Base-by-base conservation (phyloP, 2,797 vertebrate species). In the Cuculus canorus region DNA sequence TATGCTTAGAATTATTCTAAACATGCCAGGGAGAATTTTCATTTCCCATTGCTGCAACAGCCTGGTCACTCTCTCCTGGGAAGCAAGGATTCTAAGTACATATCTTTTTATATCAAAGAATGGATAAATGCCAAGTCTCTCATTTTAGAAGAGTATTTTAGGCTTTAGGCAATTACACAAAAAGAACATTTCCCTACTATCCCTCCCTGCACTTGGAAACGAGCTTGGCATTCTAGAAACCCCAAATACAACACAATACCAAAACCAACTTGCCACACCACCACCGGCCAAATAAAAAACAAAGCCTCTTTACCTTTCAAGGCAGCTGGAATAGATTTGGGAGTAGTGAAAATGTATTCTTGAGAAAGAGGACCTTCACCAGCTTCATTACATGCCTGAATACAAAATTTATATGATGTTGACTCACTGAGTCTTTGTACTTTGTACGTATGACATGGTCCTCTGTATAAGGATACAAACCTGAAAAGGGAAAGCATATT, bases 381-480 rank as follows among this genome's bases (percentile, higher is more conserved):
- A 93, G 99, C 99, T 98, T 99, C 99, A 90, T 99, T 99, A 97
- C 99, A 99, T 95, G 99, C 99, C 98, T 99, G 99, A 98, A 99
- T 99, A 97, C 98, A 99, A 98, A 99, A 99, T 95, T 96, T 98
- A 97, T 99, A 99, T 66, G 99, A 99, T 82, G 99, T 99, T 94
- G 99, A 99, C 98, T 99, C 99, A 98, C 98, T 99, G 97, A 99
- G 98, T 97, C 99, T 99, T 98, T 99, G 99, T 95, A 99, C 99
- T 98, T 99, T 99, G 97, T 99, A 99, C 92, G 99, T 99, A 98
- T 99, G 99, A 98, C 99, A 99, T 33, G 99, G 98, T 96, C 99
- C 99, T 99, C 98, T 99, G 97, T 99, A 99, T 94, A 99, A 98
- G 96, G 98, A 98, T 90, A 99, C 92, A 98, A 99, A 99, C 98